Percentiles rank a stretch among this genome's conserved stretches.
These are phyloP conservation scores for Zoanthus gigantus DNA, from an alignment of 92 coral and sea anemone species.

Conservation along the genomic window DNA sequence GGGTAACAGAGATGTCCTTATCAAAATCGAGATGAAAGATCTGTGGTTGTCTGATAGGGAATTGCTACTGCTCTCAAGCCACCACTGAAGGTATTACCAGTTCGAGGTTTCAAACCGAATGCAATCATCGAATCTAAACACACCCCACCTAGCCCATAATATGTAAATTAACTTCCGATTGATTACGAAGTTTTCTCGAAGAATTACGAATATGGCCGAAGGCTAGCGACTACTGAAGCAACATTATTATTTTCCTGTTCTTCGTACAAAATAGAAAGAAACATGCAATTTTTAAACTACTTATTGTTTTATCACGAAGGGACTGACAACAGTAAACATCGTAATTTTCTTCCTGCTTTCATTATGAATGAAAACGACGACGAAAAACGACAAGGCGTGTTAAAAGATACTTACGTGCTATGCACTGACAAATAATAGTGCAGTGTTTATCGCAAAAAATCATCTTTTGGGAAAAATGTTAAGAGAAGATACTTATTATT, in stretches of 20 bases:
- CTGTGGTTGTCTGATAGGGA: conserved; percentile 14
- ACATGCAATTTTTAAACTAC: not conserved
- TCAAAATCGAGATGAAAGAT: conserved; percentile 3
- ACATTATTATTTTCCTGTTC: not conserved
- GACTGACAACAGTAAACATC: too few species aligned
- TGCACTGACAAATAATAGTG: too few species aligned
- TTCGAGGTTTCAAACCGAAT: conserved; percentile 45
- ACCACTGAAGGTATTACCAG: conserved; percentile 23
- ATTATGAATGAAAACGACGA: too few species aligned
- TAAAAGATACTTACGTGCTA: too few species aligned
- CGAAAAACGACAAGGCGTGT: too few species aligned
- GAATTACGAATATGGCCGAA: conserved; percentile 43
- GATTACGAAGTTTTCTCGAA: conserved; percentile 28
- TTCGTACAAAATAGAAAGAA: not conserved
- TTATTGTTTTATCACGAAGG: too few species aligned
- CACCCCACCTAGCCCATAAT: conserved; percentile 59
- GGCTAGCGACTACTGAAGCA: conserved; percentile 22
- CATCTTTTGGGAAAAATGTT: too few species aligned
- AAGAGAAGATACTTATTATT: too few species aligned
- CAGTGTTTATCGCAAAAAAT: too few species aligned
- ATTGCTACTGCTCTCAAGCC: conserved; percentile 11
- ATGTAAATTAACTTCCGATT: conserved; percentile 46
- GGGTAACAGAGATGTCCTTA: not conserved
- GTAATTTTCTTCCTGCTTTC: too few species aligned
- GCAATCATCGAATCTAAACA: conserved; percentile 43